Evolutionary conservation across 2,888 invertebrate genomes (phyloP).

Genomic region (Galerucella nymphaeae): DNA sequence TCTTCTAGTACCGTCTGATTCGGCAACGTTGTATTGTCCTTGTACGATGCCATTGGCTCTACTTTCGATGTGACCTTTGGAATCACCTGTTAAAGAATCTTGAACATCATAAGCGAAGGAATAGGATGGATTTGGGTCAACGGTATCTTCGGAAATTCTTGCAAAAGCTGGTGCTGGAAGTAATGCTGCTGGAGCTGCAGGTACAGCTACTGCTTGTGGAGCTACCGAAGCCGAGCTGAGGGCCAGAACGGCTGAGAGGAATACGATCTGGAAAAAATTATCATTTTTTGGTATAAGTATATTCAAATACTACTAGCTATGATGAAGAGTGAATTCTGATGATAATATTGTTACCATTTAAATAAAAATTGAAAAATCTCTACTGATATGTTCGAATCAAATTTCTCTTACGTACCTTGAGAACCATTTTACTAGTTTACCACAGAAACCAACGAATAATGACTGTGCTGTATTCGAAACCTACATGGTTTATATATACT

Average conservation of each 20-base stretch:
- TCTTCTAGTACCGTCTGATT: slow-evolving; percentile 73
- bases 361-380: background rate
- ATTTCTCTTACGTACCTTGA: slow-evolving; percentile 49
- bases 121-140: slow-evolving; percentile 75
- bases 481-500: slow-evolving; percentile 48
- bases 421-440: slow-evolving; percentile 46
- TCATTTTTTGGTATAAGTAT: no score
- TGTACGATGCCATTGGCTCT: slow-evolving; percentile 75
- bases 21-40: slow-evolving; percentile 72
- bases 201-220: slow-evolving; percentile 44
- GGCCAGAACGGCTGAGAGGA: slow-evolving; percentile 22
- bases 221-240: slow-evolving; percentile 44
- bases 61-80: slow-evolving; percentile 67
- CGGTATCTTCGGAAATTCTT: slow-evolving; percentile 60
- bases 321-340: background rate
- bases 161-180: slow-evolving; percentile 64
- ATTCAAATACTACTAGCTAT: background rate
- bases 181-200: slow-evolving; percentile 41
- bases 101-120: slow-evolving; percentile 77
- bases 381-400: background rate
- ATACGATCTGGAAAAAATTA: slow-evolving; percentile 17
- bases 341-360: no score
- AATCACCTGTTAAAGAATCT: slow-evolving; percentile 73
- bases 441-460: slow-evolving; percentile 23
- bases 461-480: slow-evolving; percentile 34